Conservation (phyloP, 2,888 invertebrate species). For the Drosophila vallismaia region DNA sequence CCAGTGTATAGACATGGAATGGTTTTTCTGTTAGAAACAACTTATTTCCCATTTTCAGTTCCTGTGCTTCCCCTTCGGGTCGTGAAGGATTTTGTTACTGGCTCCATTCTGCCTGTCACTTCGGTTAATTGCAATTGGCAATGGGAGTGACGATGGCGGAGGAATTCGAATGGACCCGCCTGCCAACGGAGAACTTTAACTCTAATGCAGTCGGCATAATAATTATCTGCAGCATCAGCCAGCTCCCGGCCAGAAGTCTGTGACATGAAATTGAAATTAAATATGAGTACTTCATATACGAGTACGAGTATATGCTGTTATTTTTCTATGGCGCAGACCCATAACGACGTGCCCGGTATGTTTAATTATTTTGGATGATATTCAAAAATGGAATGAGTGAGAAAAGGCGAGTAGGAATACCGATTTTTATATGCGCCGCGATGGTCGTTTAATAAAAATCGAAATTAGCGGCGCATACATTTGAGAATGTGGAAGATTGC, state of each 20-base stretch:
- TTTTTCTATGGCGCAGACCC: constrained; percentile 43
- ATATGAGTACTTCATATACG: constrained; percentile 58
- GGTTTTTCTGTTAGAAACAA: not conserved
- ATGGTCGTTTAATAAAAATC: constrained; percentile 72
- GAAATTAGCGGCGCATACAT: constrained; percentile 75
- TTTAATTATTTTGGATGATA: constrained; percentile 79
- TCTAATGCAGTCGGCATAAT: constrained; percentile 67
- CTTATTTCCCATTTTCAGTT: not conserved
- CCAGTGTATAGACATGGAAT: not conserved
- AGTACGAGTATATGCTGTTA: constrained; percentile 12
- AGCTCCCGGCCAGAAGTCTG: constrained; percentile 43
- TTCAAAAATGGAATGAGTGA: constrained; percentile 62
- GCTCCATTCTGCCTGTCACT: constrained; percentile 66
- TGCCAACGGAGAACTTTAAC: constrained; percentile 26
- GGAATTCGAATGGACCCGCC: constrained; percentile 12
- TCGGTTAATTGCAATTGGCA: constrained; percentile 73
- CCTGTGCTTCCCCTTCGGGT: constrained; percentile 1
- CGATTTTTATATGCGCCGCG: constrained; percentile 62
- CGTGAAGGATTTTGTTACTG: constrained; percentile 35
- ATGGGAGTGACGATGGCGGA: constrained; percentile 1
- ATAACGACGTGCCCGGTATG: constrained; percentile 70
- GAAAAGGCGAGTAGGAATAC: constrained; percentile 66
- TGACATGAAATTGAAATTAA: constrained; percentile 79
- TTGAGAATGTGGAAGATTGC: constrained; percentile 20
- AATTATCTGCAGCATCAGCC: constrained; percentile 68